A percentile compares a stretch with the other conserved stretches of the same genome.
phyloP scores from a whole-genome alignment of 1,140 invertebrate species.

The Drosophila busckii region DNA sequence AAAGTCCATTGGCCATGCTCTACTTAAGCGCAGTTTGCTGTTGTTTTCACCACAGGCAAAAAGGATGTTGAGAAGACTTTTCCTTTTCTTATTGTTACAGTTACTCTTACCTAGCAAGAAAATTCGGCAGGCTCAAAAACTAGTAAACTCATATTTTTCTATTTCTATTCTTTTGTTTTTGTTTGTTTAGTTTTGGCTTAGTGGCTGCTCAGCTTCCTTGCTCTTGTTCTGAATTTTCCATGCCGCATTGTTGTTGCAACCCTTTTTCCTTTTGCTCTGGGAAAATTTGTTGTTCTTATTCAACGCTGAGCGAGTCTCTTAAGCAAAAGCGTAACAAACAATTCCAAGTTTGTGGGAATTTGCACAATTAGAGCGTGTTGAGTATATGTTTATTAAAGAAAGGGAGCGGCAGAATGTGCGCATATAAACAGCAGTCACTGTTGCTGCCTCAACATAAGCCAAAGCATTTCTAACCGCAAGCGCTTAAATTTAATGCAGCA shows the following conservation, averaged over 20 bases:
- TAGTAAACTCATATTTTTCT: too few species aligned
- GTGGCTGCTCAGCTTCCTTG: slow-evolving; percentile 7
- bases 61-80: too few species aligned
- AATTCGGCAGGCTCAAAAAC: too few species aligned
- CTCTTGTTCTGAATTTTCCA: slow-evolving; percentile 42
- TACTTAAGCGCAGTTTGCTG: slow-evolving; percentile 24
- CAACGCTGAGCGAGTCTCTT: slow-evolving; percentile 17
- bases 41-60: too few species aligned
- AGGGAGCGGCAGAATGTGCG: too few species aligned
- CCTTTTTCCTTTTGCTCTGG: slow-evolving; percentile 49
- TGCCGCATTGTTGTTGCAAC: slow-evolving; percentile 44
- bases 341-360: slow-evolving; percentile 64
- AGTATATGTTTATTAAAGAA: slow-evolving; percentile 17
- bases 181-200: slow-evolving; percentile 44
- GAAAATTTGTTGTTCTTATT: slow-evolving; percentile 47
- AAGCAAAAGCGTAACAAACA: slow-evolving; percentile 8
- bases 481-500: too few species aligned
- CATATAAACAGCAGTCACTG: too few species aligned
- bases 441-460: too few species aligned
- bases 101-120: too few species aligned
- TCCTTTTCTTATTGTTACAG: too few species aligned
- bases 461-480: too few species aligned
- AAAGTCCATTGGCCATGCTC: slow-evolving; percentile 42
- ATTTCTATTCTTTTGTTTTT: slow-evolving; percentile 26
- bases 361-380: slow-evolving; percentile 67